phyloP scores from a whole-genome alignment of 1,140 invertebrate genomes.

The Leptopilina boulardi region DNA sequence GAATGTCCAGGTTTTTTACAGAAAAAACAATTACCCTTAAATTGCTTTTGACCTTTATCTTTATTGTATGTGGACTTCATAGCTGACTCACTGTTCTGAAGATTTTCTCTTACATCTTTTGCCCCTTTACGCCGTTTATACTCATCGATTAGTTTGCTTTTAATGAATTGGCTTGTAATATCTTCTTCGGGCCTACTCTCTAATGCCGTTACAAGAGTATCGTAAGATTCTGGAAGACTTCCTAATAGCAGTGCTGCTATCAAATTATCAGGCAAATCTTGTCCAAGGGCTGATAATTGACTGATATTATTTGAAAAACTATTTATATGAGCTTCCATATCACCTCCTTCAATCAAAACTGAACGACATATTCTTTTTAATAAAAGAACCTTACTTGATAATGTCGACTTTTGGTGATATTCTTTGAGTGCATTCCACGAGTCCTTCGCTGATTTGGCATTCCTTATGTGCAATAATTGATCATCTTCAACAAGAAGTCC shows the following conservation, averaged over 20 bases:
- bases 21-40: constrained; percentile 15
- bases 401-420: constrained; percentile 40
- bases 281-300: constrained; percentile 19
- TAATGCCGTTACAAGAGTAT: no score
- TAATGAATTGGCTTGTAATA: no score
- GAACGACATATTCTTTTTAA: constrained; percentile 16
- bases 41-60: neutral
- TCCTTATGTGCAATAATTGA: constrained; percentile 38
- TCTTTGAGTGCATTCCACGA: constrained; percentile 40
- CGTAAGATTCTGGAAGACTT: constrained; percentile 47
- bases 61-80: constrained; percentile 3
- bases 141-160: no score
- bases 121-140: constrained; percentile 34
- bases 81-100: constrained; percentile 4
- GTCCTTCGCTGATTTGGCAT: constrained; percentile 32
- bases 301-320: neutral
- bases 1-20: constrained; percentile 30
- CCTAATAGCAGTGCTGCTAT: constrained; percentile 41
- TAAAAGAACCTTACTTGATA: constrained; percentile 20
- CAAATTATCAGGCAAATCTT: constrained; percentile 27
- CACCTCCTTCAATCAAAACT: neutral
- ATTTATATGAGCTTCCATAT: constrained; percentile 37
- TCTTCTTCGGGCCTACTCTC: no score
- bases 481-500: constrained; percentile 40
- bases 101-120: neutral